phyloP scores from a whole-genome alignment of 2,797 vertebrate genomes.

The Coccyzus lansbergi region DNA sequence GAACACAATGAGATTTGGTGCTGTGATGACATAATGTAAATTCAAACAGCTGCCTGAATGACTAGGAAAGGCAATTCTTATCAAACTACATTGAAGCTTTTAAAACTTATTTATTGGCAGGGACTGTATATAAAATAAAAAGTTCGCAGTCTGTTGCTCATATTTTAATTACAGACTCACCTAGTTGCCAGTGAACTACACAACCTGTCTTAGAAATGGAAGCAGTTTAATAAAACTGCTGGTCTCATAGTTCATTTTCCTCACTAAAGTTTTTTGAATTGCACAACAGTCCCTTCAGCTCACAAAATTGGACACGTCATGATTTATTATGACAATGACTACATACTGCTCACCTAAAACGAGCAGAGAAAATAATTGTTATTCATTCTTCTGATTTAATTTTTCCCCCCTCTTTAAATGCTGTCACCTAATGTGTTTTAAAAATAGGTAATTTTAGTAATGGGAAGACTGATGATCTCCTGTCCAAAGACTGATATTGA shows the following conservation, averaged over 20 bases:
- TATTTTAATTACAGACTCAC: conserved; percentile 42
- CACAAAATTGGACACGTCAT: background rate
- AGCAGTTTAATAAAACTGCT: conserved; percentile 20
- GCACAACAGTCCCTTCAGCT: background rate
- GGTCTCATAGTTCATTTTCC: background rate
- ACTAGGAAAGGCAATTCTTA: background rate
- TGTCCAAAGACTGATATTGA: background rate
- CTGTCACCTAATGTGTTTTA: background rate
- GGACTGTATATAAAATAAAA: background rate
- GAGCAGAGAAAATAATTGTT: conserved; percentile 6
- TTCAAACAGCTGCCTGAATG: background rate
- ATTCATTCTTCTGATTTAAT: background rate
- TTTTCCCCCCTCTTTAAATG: background rate
- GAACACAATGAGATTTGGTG: background rate
- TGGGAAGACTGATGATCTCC: background rate
- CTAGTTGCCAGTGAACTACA: conserved; percentile 25
- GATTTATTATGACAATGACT: background rate
- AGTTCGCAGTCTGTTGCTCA: background rate
- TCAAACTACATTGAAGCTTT: background rate
- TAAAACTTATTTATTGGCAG: background rate
- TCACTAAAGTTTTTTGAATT: background rate
- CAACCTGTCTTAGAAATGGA: conserved; percentile 33
- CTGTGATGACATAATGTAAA: background rate
- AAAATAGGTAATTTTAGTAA: conserved; percentile 14
- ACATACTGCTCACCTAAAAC: background rate